Base-by-base conservation (phyloP, 1,140 invertebrate species). In the Leptinotarsa undecemlineata region DNA sequence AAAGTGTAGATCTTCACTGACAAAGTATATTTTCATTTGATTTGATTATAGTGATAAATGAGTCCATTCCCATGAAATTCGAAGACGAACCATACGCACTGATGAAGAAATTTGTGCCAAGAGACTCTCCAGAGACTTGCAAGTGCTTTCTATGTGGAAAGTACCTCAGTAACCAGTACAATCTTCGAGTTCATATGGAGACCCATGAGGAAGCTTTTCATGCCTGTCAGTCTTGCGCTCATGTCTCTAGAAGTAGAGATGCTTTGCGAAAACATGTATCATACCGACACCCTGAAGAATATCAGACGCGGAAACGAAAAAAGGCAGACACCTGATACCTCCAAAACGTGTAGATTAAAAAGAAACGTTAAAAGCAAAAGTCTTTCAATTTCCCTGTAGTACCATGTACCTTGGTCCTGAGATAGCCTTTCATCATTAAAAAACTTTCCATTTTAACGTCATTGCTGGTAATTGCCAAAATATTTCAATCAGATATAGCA, bases 161-260 rank as follows among this genome's bases (percentile, higher is more conserved):
- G 85, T 92, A 94, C 74, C 87, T 96, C 48, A 95, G 93, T 85
- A 96, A 96, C 86, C 94, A 95, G 83, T 96, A 96, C 85, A 96
- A 96, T 85, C 86, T 96, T 79, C 88, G 94, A 63, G 94, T 96
- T 76, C 94, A 96, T 82, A 92, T 96, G 89, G 95, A 96, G 83
- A 95, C 94, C 17, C 94, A 95, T 82, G 93, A 94, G 80, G 94
- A 95, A 79, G 91, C 93, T 74, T 91, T 92, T 26, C 90, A 91
- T 84, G 93, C 94, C 21, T 96, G 94, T 82, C 90, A 92, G 68
- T 92, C 93, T 0, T 96, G 94, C 86, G 91, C 90, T 21, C 94
- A 95, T 82, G 94, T 95, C 19, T 95, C 93, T 51, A 88, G 94
- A 73, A 95, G 93, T 68, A 88, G 94, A 76, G 94, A 96, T 84